Conservation (phyloP, 2,888 invertebrate genomes). For the Brenthis ino region DNA sequence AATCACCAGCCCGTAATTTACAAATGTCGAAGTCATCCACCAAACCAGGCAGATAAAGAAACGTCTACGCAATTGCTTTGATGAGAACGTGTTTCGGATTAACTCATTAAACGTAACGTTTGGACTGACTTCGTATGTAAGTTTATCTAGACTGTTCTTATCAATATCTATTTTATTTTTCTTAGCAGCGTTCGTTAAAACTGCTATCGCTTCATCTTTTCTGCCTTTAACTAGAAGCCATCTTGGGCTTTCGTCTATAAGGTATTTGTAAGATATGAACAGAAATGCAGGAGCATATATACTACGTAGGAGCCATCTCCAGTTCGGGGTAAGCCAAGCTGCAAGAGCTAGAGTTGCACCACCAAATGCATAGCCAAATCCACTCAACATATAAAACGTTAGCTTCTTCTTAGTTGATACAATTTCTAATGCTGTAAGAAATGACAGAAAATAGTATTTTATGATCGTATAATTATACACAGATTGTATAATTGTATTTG, state of each 20-base stretch:
- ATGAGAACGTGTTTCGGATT: slow-evolving; percentile 60
- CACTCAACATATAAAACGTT: slow-evolving; percentile 53
- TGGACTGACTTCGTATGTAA: slow-evolving; percentile 51
- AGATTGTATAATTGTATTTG: no score
- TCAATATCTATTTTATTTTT: slow-evolving; percentile 62
- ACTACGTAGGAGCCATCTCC: slow-evolving; percentile 85
- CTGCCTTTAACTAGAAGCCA: slow-evolving; percentile 89
- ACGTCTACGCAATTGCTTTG: slow-evolving; percentile 56
- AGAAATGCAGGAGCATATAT: slow-evolving; percentile 87
- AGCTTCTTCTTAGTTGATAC: slow-evolving; percentile 61
- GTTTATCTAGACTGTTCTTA: slow-evolving; percentile 51
- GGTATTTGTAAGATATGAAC: slow-evolving; percentile 84
- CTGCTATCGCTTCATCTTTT: slow-evolving; percentile 83
- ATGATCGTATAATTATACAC: no score
- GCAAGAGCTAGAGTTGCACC: slow-evolving; percentile 50
- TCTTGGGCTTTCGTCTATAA: slow-evolving; percentile 88
- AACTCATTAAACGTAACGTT: slow-evolving; percentile 49
- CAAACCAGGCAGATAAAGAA: slow-evolving; percentile 67
- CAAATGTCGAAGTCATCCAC: slow-evolving; percentile 86
- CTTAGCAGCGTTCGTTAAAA: slow-evolving; percentile 84
- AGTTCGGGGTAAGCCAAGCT: slow-evolving; percentile 78
- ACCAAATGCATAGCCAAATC: slow-evolving; percentile 56
- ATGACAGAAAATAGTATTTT: neutral
- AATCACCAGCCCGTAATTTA: slow-evolving; percentile 89
- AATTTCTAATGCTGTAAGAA: slow-evolving; percentile 64